Evolutionary conservation across 1,140 invertebrate genomes (phyloP), one percentile per base, ranked within the genome.

Genomic region (Pseudomyrmex dendroicus): DNA sequence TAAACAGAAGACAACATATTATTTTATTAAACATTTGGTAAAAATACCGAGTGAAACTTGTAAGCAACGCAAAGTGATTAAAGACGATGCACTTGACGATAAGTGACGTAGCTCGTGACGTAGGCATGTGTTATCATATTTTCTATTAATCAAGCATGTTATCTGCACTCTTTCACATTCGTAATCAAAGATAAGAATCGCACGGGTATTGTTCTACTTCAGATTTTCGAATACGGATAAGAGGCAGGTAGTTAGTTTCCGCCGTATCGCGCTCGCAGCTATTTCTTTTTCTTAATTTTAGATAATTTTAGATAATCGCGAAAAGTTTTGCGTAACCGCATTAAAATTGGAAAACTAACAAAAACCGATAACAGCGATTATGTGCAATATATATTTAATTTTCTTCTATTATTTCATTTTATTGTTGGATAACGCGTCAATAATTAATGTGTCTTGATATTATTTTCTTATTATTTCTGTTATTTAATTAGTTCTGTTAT

Each of bases 121-220:
- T 77, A 59, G 44, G n/a, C 15, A 17, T 15, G n/a, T 64, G 57
- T 83, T 83, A 76, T 77, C 82, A 20, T 3, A 50, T 83, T 64
- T 35, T 66, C 46, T 77, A 83, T 46, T 83, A 83, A 76, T 83
- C 73, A 13, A 9, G 48, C 5, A 20, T 77, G 50, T 17, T 84
- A 84, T 78, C 74, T 84, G 50, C n/a, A 63, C 62, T 68, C 61
- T 62, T 61, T 61, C 20, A 46, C 44, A 54, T 17, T 57, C 59
- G 59, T 67, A 82, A 84, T 61, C 70, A 67, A 22, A 64, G 82
- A 88, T 88, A 87, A 82, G 48, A 1, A 7, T 80, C 12, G 35
- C 20, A 46, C 35, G 74, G 70, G 54, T 35, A 84, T 84, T 74
- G 82, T 73, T 59, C 67, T 10, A 84, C 63, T 88, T 87, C 0